Evolutionary conservation across 1,140 invertebrate genomes (phyloP), one percentile per base, ranked within the genome.

Genomic region (Melipona quadrifasciata): DNA sequence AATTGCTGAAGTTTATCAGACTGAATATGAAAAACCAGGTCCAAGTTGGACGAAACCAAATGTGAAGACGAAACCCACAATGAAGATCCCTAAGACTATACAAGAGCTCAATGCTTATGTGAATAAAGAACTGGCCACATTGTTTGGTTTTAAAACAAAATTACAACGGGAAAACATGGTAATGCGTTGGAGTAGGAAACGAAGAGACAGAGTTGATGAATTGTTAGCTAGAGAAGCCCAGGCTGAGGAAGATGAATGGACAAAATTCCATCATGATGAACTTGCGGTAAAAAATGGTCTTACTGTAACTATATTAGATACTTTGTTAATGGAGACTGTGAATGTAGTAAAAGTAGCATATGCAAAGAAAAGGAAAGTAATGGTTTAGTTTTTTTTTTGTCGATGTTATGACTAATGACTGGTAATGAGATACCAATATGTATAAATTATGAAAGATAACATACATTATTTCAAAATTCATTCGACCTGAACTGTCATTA

Each of bases 201-300:
- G 96, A 89, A 94, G 96, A 58, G 97, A 97, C 89, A 95, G 96
- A 82, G 97, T 97, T 0, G 97, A 97, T 92, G 96, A 97, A 87
- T 93, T 97, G 68, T 92, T 97, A 57, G 96, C 97, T 4, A 93
- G 96, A 67, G 97, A 97, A 92, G 95, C 96, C 27, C 96, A 96
- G 82, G 96, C 96, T 53, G 97, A 97, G 90, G 97, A 97, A 92
- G 93, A 95, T 11, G 95, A 96, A 73, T 97, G 97, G 97, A 96
- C 96, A 0, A 96, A 97, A 89, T 97, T 97, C 90, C 96, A 97
- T 90, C 94, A 96, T 34, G 97, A 97, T 90, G 97, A 97, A 91
- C 91, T 96, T 4, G 95, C 95, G 17, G 96, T 97, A 8, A 97
- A 97, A 91, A 96, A 97, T 90, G 95, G 96, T 85, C 92, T 97